Evolutionary conservation across 2,797 vertebrate genomes (phyloP).

Genomic region (Yasuhikotakia modesta): DNA sequence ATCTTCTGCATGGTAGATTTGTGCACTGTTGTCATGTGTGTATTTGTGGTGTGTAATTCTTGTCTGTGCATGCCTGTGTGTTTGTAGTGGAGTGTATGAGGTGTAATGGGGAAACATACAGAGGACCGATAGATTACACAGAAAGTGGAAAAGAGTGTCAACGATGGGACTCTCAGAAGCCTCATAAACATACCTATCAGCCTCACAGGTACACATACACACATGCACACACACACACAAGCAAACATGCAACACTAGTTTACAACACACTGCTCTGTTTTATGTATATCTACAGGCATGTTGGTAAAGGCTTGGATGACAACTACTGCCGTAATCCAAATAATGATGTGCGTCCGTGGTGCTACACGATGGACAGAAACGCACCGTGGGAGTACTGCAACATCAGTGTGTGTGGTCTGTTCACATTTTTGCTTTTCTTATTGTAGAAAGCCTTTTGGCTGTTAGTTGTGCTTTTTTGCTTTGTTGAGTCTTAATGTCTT

Average conservation of each 20-base stretch:
- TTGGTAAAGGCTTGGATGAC: slow-evolving; percentile 92
- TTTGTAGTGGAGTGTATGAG: slow-evolving; percentile 88
- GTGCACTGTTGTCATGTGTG: slow-evolving; percentile 6
- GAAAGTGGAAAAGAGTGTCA: slow-evolving; percentile 93
- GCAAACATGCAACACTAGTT: not conserved
- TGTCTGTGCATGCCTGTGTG: slow-evolving; percentile 31
- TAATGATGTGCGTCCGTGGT: slow-evolving; percentile 92
- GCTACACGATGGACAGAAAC: slow-evolving; percentile 92
- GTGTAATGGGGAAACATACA: slow-evolving; percentile 92
- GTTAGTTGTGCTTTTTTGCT: not conserved
- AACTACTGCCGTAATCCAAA: slow-evolving; percentile 98
- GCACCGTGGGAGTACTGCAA: slow-evolving; percentile 94
- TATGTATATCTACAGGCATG: slow-evolving; percentile 82
- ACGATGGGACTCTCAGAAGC: slow-evolving; percentile 90
- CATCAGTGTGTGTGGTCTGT: slow-evolving; percentile 93
- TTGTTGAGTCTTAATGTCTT: not conserved
- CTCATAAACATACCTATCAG: slow-evolving; percentile 85
- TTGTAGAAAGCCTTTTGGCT: not conserved
- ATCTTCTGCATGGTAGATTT: not conserved
- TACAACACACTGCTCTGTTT: not conserved
- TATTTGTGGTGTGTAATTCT: slow-evolving; percentile 17
- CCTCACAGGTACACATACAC: slow-evolving; percentile 83
- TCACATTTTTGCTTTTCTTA: slow-evolving; percentile 11
- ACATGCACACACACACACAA: slow-evolving; percentile 68
- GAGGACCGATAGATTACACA: slow-evolving; percentile 90